phyloP scores from a whole-genome alignment of 1,140 invertebrate genomes.

The Meloidogyne exigua region DNA sequence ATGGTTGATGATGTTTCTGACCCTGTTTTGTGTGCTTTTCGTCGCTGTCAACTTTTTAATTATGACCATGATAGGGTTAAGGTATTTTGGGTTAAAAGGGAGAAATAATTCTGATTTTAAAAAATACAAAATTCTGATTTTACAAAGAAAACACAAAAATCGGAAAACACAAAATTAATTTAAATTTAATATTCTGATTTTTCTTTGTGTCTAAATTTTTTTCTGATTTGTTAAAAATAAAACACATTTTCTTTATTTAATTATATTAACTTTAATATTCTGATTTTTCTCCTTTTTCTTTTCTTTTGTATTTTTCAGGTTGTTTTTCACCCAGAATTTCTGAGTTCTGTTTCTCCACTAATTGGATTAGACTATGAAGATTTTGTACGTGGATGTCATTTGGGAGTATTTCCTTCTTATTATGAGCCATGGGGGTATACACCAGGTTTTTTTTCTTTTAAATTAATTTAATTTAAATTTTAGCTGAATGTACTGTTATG shows the following conservation, averaged over 20 bases:
- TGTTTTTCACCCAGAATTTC: constrained; percentile 97
- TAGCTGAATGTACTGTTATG: constrained; percentile 98
- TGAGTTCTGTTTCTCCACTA: constrained; percentile 93
- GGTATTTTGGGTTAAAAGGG: constrained; percentile 67
- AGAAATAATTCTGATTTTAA: background rate
- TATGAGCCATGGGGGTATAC: constrained; percentile 99
- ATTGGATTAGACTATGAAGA: constrained; percentile 98
- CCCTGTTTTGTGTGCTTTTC: constrained; percentile 76
- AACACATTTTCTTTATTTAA: too few species aligned
- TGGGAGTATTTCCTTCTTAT: constrained; percentile 97
- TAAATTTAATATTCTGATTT: too few species aligned
- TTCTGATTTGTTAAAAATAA: too few species aligned
- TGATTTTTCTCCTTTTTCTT: too few species aligned
- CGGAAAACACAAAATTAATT: too few species aligned
- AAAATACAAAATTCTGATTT: too few species aligned
- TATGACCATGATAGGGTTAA: constrained; percentile 90
- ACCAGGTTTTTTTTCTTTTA: constrained; percentile 69
- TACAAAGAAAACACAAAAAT: too few species aligned
- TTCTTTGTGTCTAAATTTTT: too few species aligned
- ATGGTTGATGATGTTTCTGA: constrained; percentile 82
- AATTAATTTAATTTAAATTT: constrained; percentile 22
- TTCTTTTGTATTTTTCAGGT: constrained; percentile 69
- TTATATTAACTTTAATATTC: too few species aligned
- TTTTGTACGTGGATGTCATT: constrained; percentile 95
- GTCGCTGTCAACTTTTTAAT: constrained; percentile 92